These are phyloP conservation scores for Drosophila simulans DNA, from an alignment of 1,140 invertebrate genomes.

Conservation along the genomic window DNA sequence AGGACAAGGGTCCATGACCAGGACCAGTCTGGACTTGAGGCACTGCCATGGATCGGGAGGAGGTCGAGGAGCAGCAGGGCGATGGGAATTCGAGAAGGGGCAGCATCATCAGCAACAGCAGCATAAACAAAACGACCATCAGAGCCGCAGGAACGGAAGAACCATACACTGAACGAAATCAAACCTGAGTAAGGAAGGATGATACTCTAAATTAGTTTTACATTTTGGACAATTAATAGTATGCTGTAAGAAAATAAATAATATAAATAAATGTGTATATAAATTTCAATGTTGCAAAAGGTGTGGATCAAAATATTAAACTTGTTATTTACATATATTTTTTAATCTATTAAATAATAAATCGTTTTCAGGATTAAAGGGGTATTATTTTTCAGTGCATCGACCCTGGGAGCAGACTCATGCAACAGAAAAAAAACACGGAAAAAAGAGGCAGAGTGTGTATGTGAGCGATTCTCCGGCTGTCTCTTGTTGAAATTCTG, in stretches of 20 bases:
- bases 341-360: too few species aligned
- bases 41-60: neutral
- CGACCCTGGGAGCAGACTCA: constrained; percentile 76
- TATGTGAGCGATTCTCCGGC: constrained; percentile 43
- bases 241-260: too few species aligned
- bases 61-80: neutral
- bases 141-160: constrained; percentile 42
- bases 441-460: constrained; percentile 28
- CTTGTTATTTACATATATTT: too few species aligned
- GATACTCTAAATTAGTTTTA: neutral
- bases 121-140: constrained; percentile 51
- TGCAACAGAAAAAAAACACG: constrained; percentile 45
- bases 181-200: neutral
- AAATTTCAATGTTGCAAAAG: too few species aligned
- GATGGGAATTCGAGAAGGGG: constrained; percentile 10
- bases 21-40: constrained; percentile 30
- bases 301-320: too few species aligned
- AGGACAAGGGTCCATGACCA: constrained; percentile 55
- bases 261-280: too few species aligned
- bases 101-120: constrained; percentile 33
- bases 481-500: constrained; percentile 65
- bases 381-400: constrained; percentile 16
- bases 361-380: too few species aligned
- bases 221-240: neutral
- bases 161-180: constrained; percentile 7